Base-by-base conservation (phyloP, 2,888 invertebrate species). In the Cryptocephalus primarius region DNA sequence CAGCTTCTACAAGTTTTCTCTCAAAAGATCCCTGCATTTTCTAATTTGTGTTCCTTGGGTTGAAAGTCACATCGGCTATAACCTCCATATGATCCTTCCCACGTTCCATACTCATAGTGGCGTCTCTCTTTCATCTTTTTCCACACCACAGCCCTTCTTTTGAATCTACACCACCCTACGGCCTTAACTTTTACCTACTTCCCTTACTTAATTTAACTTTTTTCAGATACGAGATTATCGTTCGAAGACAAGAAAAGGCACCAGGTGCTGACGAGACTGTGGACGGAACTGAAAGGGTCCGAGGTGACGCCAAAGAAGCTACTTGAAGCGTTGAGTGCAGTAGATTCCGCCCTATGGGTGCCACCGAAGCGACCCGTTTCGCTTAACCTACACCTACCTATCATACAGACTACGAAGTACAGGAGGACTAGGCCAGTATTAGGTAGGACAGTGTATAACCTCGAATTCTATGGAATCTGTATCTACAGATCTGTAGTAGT, bases 301-400 rank as follows among this genome's bases (percentile, higher is more conserved):
- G 80, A 80, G 63, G 79, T 79, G 49, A 79, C 79, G 9, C 79
- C 80, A 10, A 78, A 77, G 32, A 76, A 76, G 59, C 64, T 80
- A 50, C 73, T 80, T 31, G 76, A 79, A 46, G 82, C 82, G 1
- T 67, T 83, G 42, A 78, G 80, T 11, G 75, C 76, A 0, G 77
- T 83, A 42, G 83, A 83, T 62, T 78, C 82, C 1, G 73, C 81
- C 41, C 65, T 81, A 52, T 83, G 83, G 82, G 78, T 81, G 39
- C 75, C 83, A 6, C 78, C 84, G 1, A 72, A 80, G 39, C 73
- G 85, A 42, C 85, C 84, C 0, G 78, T 79, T 32, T 84, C 84
- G 0, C 75, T 85, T 46, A 82, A 83, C 68, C 75, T 85, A 53
- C 81, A 80, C 60, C 72, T 81, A 65, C 78, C 82, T 32, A 76